Evolutionary conservation across 2,113 vertebrate genomes (phyloP).

Genomic region (Gallinago jamesoni): DNA sequence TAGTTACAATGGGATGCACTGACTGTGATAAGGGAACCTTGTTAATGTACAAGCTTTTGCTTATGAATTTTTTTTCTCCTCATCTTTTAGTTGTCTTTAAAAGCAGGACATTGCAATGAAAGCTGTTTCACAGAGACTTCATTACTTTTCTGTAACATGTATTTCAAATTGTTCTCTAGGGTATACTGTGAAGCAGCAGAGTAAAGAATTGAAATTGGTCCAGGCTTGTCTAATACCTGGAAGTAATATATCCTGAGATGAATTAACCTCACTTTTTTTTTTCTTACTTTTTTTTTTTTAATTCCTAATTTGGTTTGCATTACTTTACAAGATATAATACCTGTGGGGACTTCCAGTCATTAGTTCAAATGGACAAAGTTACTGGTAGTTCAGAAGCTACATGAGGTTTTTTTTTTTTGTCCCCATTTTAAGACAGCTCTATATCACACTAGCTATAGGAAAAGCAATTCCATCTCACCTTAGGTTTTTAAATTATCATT

Average conservation of each 20-base stretch:
- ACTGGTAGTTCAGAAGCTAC: neutral
- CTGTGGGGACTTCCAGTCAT: neutral
- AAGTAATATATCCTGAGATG: neutral
- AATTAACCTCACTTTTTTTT: neutral
- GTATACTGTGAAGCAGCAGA: neutral
- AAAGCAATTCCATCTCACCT: constrained; percentile 4
- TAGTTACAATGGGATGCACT: neutral
- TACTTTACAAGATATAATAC: neutral
- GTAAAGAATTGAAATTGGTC: neutral
- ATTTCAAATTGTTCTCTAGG: neutral
- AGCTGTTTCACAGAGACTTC: neutral
- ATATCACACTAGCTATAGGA: constrained; percentile 6
- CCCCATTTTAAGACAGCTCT: neutral
- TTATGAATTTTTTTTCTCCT: neutral
- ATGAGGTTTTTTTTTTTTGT: neutral
- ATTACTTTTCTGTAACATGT: neutral
- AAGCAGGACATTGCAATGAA: neutral
- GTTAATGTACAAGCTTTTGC: neutral
- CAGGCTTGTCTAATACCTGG: neutral
- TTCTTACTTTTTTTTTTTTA: neutral
- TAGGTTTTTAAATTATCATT: neutral
- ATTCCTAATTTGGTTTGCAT: neutral
- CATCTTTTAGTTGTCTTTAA: neutral
- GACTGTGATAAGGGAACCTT: neutral
- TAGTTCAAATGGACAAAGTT: neutral